phyloP scores from a whole-genome alignment of 2,888 invertebrate species.

The Cerceris rybyensis region DNA sequence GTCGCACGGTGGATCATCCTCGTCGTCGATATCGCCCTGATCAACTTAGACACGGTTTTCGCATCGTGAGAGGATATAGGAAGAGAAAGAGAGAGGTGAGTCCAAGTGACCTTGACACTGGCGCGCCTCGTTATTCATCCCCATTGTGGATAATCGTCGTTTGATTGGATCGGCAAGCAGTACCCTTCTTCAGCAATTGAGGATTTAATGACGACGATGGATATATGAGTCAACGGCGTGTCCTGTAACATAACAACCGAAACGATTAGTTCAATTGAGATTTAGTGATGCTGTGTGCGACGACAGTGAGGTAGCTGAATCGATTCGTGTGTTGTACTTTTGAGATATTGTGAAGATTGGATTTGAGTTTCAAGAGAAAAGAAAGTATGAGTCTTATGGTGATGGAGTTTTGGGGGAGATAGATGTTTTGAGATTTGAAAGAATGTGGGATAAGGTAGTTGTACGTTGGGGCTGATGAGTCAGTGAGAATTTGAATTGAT shows the following conservation, averaged over 20 bases:
- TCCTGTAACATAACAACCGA: not conserved
- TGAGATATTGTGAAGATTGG: slow-evolving; percentile 1
- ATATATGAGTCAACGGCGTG: not conserved
- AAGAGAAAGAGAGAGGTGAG: slow-evolving; percentile 59
- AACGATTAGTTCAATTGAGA: slow-evolving; percentile 1
- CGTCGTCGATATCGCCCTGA: slow-evolving; percentile 28
- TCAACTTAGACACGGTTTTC: slow-evolving; percentile 32
- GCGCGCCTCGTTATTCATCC: not conserved
- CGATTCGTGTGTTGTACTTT: slow-evolving; percentile 29
- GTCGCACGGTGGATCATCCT: slow-evolving; percentile 70
- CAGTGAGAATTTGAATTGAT: too few relatives aligned
- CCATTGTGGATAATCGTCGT: slow-evolving; percentile 14
- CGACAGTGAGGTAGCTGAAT: slow-evolving; percentile 43
- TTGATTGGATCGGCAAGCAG: slow-evolving; percentile 14
- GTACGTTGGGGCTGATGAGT: not conserved
- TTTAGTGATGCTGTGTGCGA: slow-evolving; percentile 54
- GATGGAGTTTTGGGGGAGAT: not conserved
- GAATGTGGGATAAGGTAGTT: not conserved
- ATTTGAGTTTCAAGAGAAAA: not conserved
- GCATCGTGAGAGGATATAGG: slow-evolving; percentile 37
- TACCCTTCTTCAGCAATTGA: not conserved
- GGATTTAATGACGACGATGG: slow-evolving; percentile 9
- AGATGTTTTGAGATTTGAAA: not conserved
- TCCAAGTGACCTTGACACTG: slow-evolving; percentile 27
- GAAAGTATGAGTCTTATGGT: not conserved